Conservation (phyloP, 2,113 vertebrate genomes). For the Campylomormyrus tamandua region DNA sequence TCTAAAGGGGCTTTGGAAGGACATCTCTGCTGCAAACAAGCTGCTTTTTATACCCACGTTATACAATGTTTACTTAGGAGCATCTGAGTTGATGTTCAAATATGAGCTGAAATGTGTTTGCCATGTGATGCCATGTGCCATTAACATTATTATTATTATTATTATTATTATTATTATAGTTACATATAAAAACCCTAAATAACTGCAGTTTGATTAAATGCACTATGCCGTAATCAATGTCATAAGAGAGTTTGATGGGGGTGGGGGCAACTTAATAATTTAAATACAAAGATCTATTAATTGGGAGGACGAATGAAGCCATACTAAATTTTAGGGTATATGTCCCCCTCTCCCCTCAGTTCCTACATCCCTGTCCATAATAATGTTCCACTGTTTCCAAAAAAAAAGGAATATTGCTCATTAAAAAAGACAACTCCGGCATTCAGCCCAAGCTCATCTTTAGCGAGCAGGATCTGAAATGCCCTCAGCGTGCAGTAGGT, state of each 20-base stretch:
- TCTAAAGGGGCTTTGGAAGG: conserved; percentile 1
- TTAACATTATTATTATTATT: not conserved
- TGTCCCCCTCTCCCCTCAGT: not conserved
- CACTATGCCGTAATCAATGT: not conserved
- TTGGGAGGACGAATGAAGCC: not conserved
- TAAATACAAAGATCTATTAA: not conserved
- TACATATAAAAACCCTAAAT: not conserved
- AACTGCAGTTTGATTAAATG: not conserved
- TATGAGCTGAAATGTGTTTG: not conserved
- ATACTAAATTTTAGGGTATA: not conserved
- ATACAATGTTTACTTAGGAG: conserved; percentile 33
- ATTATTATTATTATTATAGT: not conserved
- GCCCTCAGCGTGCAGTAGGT: not conserved
- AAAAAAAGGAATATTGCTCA: not conserved
- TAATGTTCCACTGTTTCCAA: not conserved
- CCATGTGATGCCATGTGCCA: not conserved
- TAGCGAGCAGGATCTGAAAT: not conserved
- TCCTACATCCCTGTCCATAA: not conserved
- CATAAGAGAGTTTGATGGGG: not conserved
- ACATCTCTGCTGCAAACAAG: not conserved
- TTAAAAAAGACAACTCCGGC: not conserved
- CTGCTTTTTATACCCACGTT: conserved; percentile 3
- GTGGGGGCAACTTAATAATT: not conserved
- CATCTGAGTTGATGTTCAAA: conserved; percentile 25
- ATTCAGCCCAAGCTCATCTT: not conserved